phyloP scores from a whole-genome alignment of 2,888 invertebrate species.

The Boloria selene region DNA sequence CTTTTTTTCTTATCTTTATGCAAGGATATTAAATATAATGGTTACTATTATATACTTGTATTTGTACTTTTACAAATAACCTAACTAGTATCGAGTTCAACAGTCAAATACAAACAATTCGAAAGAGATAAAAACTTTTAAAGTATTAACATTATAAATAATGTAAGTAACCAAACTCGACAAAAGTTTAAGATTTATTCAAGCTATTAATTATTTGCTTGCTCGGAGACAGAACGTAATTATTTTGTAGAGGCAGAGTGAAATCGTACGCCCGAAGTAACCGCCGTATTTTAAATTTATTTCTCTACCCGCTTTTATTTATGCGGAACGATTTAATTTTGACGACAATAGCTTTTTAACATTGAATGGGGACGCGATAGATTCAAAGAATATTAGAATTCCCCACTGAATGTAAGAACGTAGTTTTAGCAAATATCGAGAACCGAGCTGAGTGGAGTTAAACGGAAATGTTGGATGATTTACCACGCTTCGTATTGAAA shows the following conservation, averaged over 20 bases:
- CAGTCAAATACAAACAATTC: slow-evolving; percentile 28
- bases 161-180: slow-evolving; percentile 58
- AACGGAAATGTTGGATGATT: slow-evolving; percentile 14
- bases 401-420: slow-evolving; percentile 20
- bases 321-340: slow-evolving; percentile 47
- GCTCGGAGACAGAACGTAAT: slow-evolving; percentile 64
- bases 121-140: slow-evolving; percentile 35
- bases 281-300: slow-evolving; percentile 55
- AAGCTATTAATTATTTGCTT: slow-evolving; percentile 66
- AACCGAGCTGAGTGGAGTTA: slow-evolving; percentile 7
- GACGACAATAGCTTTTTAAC: slow-evolving; percentile 47
- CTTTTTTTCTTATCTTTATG: too few species aligned
- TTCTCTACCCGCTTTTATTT: slow-evolving; percentile 48
- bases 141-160: slow-evolving; percentile 59
- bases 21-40: too few species aligned
- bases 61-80: background rate
- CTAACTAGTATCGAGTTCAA: slow-evolving; percentile 1
- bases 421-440: slow-evolving; percentile 7
- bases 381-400: slow-evolving; percentile 28
- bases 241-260: slow-evolving; percentile 64
- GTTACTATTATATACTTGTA: too few species aligned
- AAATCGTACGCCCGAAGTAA: slow-evolving; percentile 58
- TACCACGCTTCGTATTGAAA: background rate
- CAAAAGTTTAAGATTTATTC: slow-evolving; percentile 69
- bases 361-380: slow-evolving; percentile 33